Percentiles rank a stretch among this genome's conserved stretches.
Conservation (phyloP, 1,140 invertebrate genomes). For the Drosophila lini region DNA sequence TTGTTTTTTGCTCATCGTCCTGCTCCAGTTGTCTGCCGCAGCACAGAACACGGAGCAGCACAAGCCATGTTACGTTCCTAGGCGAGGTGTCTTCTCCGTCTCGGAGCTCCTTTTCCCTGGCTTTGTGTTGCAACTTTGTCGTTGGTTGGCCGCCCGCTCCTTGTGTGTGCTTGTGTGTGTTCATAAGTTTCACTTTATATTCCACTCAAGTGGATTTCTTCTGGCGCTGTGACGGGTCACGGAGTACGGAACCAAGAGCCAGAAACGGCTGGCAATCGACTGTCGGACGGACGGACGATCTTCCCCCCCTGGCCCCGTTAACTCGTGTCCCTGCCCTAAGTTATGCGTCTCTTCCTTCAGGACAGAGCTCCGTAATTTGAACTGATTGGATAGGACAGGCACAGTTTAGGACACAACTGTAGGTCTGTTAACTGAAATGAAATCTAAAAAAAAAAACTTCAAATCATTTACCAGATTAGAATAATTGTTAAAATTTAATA, state of each 20-base stretch:
- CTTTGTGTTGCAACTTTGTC: constrained; percentile 60
- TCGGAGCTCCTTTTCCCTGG: constrained; percentile 31
- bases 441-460: background rate
- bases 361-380: constrained; percentile 45
- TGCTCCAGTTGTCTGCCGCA: constrained; percentile 45
- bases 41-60: constrained; percentile 18
- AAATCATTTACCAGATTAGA: background rate
- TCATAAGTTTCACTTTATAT: constrained; percentile 53
- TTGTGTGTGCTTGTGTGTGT: constrained; percentile 1
- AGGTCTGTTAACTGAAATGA: background rate
- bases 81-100: constrained; percentile 45
- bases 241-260: constrained; percentile 7
- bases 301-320: constrained; percentile 2
- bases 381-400: constrained; percentile 35
- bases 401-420: constrained; percentile 15
- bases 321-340: constrained; percentile 4
- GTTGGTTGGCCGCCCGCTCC: constrained; percentile 9
- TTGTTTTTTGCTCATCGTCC: constrained; percentile 43
- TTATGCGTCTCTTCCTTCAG: constrained; percentile 40
- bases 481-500: too few species aligned
- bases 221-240: constrained; percentile 34
- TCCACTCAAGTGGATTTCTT: constrained; percentile 57
- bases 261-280: constrained; percentile 39
- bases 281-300: background rate
- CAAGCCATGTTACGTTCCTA: constrained; percentile 42